phyloP scores from a whole-genome alignment of 2,888 invertebrate species.

The Dicycla oo region DNA sequence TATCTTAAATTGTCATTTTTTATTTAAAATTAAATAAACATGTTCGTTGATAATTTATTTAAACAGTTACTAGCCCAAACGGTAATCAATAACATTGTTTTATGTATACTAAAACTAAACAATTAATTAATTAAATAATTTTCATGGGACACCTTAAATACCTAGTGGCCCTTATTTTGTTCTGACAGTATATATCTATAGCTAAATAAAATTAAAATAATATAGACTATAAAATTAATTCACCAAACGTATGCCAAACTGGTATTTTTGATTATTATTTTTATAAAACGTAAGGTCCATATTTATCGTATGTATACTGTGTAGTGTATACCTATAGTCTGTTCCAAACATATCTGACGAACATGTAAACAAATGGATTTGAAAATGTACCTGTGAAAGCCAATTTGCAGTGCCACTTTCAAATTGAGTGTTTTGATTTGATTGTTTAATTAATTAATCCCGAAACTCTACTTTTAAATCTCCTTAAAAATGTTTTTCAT shows the following conservation, averaged over 20 bases:
- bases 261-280: constrained; percentile 10
- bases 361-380: neutral
- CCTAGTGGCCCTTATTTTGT: too few relatives aligned
- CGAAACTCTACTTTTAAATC: neutral
- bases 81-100: too few relatives aligned
- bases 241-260: constrained; percentile 6
- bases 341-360: neutral
- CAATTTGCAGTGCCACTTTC: neutral
- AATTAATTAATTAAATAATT: too few relatives aligned
- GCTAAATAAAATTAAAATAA: neutral
- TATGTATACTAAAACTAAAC: too few relatives aligned
- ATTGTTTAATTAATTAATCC: neutral
- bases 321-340: neutral
- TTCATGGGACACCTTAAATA: too few relatives aligned
- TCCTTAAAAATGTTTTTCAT: too few relatives aligned
- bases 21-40: too few relatives aligned
- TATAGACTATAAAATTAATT: constrained; percentile 16
- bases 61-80: too few relatives aligned
- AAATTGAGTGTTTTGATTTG: neutral
- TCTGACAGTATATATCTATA: too few relatives aligned
- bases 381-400: neutral
- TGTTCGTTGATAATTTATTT: too few relatives aligned
- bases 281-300: neutral
- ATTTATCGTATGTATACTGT: neutral
- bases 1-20: too few relatives aligned